Evolutionary conservation across 2,888 invertebrate species (phyloP).

Genomic region (Sinhomidia bicolor): DNA sequence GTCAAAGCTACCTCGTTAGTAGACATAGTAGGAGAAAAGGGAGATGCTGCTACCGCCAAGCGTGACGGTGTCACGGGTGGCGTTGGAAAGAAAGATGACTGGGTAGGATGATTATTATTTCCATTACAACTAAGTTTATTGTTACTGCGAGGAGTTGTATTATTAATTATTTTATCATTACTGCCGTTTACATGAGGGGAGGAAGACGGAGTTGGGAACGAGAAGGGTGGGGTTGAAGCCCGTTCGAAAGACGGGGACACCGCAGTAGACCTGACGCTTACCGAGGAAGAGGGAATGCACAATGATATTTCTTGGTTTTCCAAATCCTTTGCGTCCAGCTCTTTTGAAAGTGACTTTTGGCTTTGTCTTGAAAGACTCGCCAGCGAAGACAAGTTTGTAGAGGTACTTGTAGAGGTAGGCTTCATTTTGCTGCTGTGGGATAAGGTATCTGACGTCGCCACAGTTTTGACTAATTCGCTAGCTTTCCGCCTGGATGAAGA

Average conservation of each 20-base stretch:
- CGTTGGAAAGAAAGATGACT: not conserved
- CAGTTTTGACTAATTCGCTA: not conserved
- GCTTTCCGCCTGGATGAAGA: not conserved
- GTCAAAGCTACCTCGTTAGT: not conserved
- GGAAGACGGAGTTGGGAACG: not conserved
- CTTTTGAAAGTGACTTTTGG: slow-evolving; percentile 15
- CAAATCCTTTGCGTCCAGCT: slow-evolving; percentile 58
- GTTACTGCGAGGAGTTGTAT: not conserved
- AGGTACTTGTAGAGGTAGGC: not conserved
- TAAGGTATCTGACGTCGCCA: not conserved
- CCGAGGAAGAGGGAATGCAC: slow-evolving; percentile 34
- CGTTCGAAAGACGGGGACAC: not conserved
- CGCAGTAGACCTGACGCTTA: not conserved
- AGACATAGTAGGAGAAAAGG: not conserved
- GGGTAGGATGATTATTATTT: not conserved
- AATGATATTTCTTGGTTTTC: slow-evolving; percentile 61
- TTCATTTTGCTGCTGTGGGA: not conserved
- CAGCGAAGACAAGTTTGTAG: not conserved
- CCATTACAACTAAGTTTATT: not conserved
- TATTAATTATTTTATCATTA: too few relatives aligned
- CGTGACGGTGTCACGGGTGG: slow-evolving; percentile 13
- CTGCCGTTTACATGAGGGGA: not conserved
- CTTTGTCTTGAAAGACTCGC: not conserved
- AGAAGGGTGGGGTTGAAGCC: not conserved
- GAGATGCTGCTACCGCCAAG: not conserved